Conservation (phyloP, 1,140 invertebrate genomes). For the Mesaphorura yosii region DNA sequence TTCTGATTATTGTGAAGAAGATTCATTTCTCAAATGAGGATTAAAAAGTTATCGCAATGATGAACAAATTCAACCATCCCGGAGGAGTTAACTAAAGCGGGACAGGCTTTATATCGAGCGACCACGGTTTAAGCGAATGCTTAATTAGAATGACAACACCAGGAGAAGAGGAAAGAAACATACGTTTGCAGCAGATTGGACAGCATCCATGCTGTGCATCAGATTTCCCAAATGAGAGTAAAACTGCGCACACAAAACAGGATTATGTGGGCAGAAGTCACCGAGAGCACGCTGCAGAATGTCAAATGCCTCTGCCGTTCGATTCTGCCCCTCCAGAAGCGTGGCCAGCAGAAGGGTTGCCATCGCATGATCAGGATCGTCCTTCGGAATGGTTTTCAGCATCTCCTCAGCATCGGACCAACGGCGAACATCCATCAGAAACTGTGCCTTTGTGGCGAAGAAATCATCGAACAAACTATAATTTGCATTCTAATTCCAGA, state of each 20-base stretch:
- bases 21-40: no score
- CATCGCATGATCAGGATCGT: conserved; percentile 15
- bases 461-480: no score
- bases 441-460: conserved; percentile 15
- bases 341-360: conserved; percentile 18
- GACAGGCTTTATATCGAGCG: no score
- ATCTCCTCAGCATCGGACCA: conserved; percentile 17
- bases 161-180: not conserved
- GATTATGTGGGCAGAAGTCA: conserved; percentile 22
- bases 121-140: no score
- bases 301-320: conserved; percentile 20
- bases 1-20: no score
- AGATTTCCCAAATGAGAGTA: conserved; percentile 24
- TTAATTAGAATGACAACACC: no score
- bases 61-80: no score
- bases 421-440: conserved; percentile 15
- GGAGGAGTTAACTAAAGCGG: no score
- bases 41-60: no score
- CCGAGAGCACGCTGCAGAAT: conserved; percentile 17
- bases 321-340: conserved; percentile 20
- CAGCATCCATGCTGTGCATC: conserved; percentile 23
- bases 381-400: conserved; percentile 9
- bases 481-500: no score
- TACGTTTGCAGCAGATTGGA: conserved; percentile 23
- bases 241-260: conserved; percentile 19